Conservation (phyloP, 2,888 invertebrate species). For the Agrilus biguttatus region DNA sequence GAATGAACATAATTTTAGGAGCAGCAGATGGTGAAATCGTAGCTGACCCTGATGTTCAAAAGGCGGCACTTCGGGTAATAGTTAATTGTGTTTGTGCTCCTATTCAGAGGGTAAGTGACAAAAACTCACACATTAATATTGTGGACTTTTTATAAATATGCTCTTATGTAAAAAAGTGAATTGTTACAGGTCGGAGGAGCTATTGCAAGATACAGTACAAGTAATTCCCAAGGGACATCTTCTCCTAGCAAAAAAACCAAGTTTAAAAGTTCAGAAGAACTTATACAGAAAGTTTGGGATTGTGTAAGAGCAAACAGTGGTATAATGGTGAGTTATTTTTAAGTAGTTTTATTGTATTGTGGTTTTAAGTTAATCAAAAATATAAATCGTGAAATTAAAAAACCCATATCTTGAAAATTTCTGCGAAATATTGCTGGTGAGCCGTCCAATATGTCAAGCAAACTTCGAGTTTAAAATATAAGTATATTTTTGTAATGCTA, state of each 20-base stretch:
- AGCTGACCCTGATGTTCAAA: constrained; percentile 82
- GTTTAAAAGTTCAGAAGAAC: constrained; percentile 62
- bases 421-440: neutral
- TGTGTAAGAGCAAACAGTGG: constrained; percentile 88
- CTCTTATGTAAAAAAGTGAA: neutral
- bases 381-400: neutral
- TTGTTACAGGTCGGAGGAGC: constrained; percentile 33
- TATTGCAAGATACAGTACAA: constrained; percentile 33
- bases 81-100: constrained; percentile 93
- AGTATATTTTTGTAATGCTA: too few relatives aligned
- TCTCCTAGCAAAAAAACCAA: constrained; percentile 48
- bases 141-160: neutral
- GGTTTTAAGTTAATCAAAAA: neutral
- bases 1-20: constrained; percentile 62
- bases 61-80: constrained; percentile 77
- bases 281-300: constrained; percentile 89
- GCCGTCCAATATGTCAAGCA: too few relatives aligned
- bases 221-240: constrained; percentile 21
- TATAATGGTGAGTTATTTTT: constrained; percentile 65
- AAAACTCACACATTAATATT: neutral
- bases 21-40: constrained; percentile 87
- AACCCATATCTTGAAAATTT: neutral
- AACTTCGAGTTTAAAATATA: too few relatives aligned
- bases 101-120: constrained; percentile 50
- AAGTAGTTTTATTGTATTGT: constrained; percentile 11